These are phyloP conservation scores for Spilogale gracilis DNA, from an alignment of 2,113 vertebrate species.

Conservation along the genomic window DNA sequence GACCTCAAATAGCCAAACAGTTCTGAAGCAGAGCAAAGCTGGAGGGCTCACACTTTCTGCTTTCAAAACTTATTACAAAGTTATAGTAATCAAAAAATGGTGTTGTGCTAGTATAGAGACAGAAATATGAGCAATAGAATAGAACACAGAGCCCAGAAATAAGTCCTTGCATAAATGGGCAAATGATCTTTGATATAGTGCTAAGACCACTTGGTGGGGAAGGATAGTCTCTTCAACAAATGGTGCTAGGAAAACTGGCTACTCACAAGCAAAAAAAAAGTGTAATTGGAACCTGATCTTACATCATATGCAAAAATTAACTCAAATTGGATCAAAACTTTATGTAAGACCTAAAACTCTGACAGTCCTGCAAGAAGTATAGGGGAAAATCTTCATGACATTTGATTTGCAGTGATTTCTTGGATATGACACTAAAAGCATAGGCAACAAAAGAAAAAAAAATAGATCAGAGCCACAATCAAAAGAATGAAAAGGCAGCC, in stretches of 20 bases:
- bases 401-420: not conserved
- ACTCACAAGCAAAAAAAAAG: not conserved
- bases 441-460: not conserved
- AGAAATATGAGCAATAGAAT: not conserved
- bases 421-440: not conserved
- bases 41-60: not conserved
- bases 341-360: not conserved
- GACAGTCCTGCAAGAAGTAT: not conserved
- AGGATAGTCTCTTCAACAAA: not conserved
- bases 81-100: not conserved
- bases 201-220: not conserved
- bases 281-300: not conserved
- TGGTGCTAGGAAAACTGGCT: not conserved
- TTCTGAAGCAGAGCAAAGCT: not conserved
- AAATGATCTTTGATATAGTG: not conserved
- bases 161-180: not conserved
- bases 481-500: not conserved
- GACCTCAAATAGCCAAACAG: not conserved
- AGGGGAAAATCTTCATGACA: rapidly evolving
- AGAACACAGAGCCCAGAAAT: not conserved
- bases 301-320: not conserved
- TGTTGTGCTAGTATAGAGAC: not conserved
- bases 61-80: not conserved
- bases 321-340: not conserved
- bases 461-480: not conserved